phyloP scores from a whole-genome alignment of 2,888 invertebrate species.

The Diabrotica balteata region DNA sequence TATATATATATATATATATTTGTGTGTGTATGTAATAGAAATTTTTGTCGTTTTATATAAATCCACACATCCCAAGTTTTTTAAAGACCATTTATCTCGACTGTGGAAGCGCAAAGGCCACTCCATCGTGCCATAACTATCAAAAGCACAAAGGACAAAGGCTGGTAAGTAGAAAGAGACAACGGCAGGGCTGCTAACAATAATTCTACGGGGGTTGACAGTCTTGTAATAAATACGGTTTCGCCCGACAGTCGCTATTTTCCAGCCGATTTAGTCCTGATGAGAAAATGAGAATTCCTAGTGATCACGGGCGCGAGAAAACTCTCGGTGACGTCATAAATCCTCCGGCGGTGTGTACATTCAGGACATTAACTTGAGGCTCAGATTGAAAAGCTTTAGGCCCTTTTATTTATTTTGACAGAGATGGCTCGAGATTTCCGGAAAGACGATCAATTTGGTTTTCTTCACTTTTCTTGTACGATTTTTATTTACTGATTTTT shows the following conservation, averaged over 20 bases:
- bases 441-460: too few relatives aligned
- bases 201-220: conserved; percentile 60
- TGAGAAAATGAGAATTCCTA: conserved; percentile 60
- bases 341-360: conserved; percentile 35
- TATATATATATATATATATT: too few relatives aligned
- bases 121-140: conserved; percentile 3
- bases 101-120: too few relatives aligned
- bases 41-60: too few relatives aligned
- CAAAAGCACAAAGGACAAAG: conserved; percentile 8
- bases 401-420: conserved; percentile 29
- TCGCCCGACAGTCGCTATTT: conserved; percentile 57
- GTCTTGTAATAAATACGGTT: conserved; percentile 58
- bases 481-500: too few relatives aligned
- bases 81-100: too few relatives aligned
- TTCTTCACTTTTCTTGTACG: too few relatives aligned
- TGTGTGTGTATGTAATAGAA: too few relatives aligned
- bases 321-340: conserved; percentile 49
- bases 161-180: conserved; percentile 18
- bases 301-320: conserved; percentile 53
- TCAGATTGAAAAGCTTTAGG: conserved; percentile 33
- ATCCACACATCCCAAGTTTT: too few relatives aligned
- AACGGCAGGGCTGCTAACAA: conserved; percentile 54
- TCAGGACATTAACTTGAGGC: conserved; percentile 34
- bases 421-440: background rate
- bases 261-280: conserved; percentile 61